Evolutionary conservation across 2,888 invertebrate genomes (phyloP), one percentile per base, ranked within the genome.

Genomic region (Gandaritis pyraliata): DNA sequence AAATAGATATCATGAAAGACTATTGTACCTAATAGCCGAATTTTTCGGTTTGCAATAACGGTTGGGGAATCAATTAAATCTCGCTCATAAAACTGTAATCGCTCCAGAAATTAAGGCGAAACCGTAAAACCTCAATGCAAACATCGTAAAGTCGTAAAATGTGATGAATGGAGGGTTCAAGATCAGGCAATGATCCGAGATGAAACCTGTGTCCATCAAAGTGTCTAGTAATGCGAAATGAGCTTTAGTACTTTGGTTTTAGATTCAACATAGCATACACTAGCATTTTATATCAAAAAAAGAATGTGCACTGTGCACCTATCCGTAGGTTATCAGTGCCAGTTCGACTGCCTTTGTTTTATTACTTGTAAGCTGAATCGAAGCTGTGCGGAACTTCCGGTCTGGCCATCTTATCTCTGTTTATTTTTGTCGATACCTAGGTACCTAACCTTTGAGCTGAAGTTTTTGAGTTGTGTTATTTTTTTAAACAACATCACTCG

Each of bases 121-220:
- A 85, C 86, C 82, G 80, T 88, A 80, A 87, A 85, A 84, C 84
- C 84, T 76, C 85, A 85, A 85, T 83, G 80, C 79, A 83, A 82
- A 83, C 78, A 81, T 76, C 58, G 75, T 73, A 73, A 75, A 75
- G 74, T 87, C 87, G 86, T 88, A 87, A 88, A 89, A 76, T 73
- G 85, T 86, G 86, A 88, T 88, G 87, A 88, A 89, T 88, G 86
- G 85, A 86, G 79, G 83, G 85, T 87, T 87, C 87, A 87, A 87
- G 84, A 87, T 80, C 87, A 86, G 77, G 72, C 81, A 81, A 75
- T 72, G 76, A 69, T 77, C 76, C 59, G 41, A 52, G 54, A 62
- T 39, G 45, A 29, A 36, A 61, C 68, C 77, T 29, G 3, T 33
- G 33, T 43, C 49, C 12, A 2, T 54, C 8, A 2, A 23, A 53